Conservation (phyloP, 2,888 invertebrate species). For the Diarsia mendica region DNA sequence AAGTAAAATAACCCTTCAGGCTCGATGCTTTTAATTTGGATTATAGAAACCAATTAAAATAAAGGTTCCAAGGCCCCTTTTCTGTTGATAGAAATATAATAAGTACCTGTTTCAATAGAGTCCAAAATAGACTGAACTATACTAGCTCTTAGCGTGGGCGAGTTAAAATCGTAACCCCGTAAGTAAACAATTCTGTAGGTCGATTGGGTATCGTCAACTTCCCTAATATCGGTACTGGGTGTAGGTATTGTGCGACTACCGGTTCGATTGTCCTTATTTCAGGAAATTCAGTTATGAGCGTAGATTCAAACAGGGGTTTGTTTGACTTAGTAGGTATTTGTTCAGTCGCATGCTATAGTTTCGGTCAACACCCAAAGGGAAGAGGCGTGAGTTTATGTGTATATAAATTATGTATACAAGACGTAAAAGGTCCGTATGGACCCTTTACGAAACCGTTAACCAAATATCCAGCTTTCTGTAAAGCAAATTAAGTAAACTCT, state of each 20-base stretch:
- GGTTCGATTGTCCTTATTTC: neutral
- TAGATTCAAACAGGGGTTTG: neutral
- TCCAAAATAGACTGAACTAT: constrained; percentile 16
- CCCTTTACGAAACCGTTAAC: too few relatives aligned
- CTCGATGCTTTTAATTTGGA: neutral
- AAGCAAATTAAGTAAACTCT: too few relatives aligned
- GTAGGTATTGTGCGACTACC: neutral
- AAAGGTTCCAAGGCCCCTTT: neutral
- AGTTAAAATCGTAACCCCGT: constrained; percentile 13
- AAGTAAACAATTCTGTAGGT: constrained; percentile 41
- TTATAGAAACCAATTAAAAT: neutral
- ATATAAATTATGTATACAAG: neutral
- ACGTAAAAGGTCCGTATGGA: too few relatives aligned
- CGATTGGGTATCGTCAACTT: constrained; percentile 24
- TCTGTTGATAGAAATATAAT: constrained; percentile 15
- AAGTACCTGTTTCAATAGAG: neutral
- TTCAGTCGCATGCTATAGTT: neutral
- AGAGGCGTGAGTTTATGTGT: neutral
- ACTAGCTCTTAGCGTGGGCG: neutral
- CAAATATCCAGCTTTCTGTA: too few relatives aligned
- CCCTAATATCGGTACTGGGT: constrained; percentile 16
- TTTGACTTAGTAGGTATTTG: neutral
- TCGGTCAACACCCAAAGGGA: neutral
- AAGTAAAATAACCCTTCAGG: neutral
- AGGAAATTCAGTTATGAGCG: neutral